A percentile compares a stretch with the other conserved stretches of the same genome.
Evolutionary conservation across 2,888 invertebrate genomes (phyloP).

Genomic region (Ophion ventricosus): DNA sequence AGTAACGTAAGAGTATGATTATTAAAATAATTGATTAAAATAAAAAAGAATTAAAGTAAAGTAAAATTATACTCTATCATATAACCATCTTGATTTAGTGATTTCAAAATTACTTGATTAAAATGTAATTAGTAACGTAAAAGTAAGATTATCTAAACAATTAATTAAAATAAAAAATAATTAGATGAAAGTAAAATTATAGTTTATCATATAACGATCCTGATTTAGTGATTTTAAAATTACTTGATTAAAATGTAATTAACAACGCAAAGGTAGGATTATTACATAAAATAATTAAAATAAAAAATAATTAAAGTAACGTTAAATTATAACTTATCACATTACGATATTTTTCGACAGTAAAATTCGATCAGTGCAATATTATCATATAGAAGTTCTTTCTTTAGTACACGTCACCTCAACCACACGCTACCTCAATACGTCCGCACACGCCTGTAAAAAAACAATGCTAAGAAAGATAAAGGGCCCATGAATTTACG

Average conservation of each 20-base stretch:
- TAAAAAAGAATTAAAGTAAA: no score
- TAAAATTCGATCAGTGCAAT: not conserved
- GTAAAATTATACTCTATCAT: no score
- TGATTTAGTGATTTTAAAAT: not conserved
- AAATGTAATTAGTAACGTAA: not conserved
- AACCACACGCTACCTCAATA: no score
- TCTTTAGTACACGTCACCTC: not conserved
- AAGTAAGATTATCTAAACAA: no score
- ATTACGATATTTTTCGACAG: not conserved
- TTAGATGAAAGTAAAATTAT: no score
- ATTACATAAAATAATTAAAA: no score
- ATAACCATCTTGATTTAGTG: not conserved
- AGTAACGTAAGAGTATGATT: not conserved
- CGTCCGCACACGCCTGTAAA: no score
- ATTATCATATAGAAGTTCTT: not conserved
- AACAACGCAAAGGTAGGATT: not conserved
- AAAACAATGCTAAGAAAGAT: not conserved
- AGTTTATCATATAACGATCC: no score
- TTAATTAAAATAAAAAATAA: no score
- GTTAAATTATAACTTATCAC: no score
- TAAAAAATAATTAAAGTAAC: no score
- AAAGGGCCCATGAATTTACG: not conserved
- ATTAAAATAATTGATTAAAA: no score
- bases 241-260: not conserved
- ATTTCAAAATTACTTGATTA: not conserved